Base-by-base conservation (phyloP, 2,888 invertebrate genomes). In the Agonopterix arenella region DNA sequence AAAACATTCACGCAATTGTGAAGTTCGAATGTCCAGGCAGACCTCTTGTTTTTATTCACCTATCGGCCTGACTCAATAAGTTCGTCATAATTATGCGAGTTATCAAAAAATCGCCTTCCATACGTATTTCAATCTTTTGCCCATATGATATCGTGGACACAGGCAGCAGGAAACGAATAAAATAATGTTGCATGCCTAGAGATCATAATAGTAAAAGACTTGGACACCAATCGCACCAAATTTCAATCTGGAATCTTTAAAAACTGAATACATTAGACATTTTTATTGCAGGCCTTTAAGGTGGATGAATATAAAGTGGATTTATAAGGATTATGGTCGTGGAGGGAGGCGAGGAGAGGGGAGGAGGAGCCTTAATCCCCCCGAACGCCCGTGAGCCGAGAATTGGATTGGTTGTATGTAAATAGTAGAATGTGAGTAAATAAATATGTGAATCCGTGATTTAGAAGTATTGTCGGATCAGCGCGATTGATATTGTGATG, bases 281-380 rank as follows among this genome's bases (percentile, higher is more conserved):
- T 84, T 86, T 86, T 84, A 86, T 84, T 80, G 78, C 73, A 28
- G 73, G 82, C 76, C 80, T 84, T 86, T 84, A 86, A 88, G 85
- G 86, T 88, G 86, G 86, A 88, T 88, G 84, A 86, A 84, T 84
- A 85, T 86, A 86, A 86, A 88, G 75, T 80, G 84, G 86, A 86
- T 85, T 86, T 83, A 81, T 81, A 73, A 61, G 84, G 85, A 86
- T 86, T 86, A 86, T 81, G 77, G 72, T 28, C 28, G 28, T 7
- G 28, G 73, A 73, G 61, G 56, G 62, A 62, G 59, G 64, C 53
- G 57, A 55, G 11, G 43, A 60, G 57, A 61, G 62, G 58, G 65
- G 54, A 57, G 56, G 58, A 53, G 46, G 58, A 52, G 52, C 59
- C 82, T 80, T 86, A 86, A 86, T 86, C 85, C 85, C 84, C 73